phyloP scores from a whole-genome alignment of 2,113 vertebrate genomes.

The Boulengeromyrus knoepffleri region DNA sequence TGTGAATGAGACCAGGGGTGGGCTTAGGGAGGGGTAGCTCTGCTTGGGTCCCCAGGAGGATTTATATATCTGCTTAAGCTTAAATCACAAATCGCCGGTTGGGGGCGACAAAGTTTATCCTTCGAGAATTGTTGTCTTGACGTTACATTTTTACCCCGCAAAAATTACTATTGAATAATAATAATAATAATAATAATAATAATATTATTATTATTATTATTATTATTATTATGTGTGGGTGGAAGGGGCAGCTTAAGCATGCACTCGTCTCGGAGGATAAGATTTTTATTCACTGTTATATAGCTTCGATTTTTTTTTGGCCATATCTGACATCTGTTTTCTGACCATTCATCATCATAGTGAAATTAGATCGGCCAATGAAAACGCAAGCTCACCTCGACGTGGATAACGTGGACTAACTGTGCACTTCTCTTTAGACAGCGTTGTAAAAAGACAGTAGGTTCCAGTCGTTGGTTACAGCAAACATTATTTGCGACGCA shows the following conservation, averaged over 20 bases:
- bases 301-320: not conserved
- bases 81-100: not conserved
- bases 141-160: not conserved
- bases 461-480: not conserved
- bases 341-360: not conserved
- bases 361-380: not conserved
- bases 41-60: not conserved
- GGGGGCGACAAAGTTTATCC: not conserved
- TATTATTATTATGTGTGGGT: too few species aligned
- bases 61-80: not conserved
- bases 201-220: too few species aligned
- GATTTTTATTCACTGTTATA: not conserved
- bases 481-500: not conserved
- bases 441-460: not conserved
- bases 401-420: not conserved
- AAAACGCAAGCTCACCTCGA: not conserved
- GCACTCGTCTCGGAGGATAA: not conserved
- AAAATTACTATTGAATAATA: too few species aligned
- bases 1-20: not conserved
- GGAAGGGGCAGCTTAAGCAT: not conserved
- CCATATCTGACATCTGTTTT: not conserved
- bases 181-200: too few species aligned
- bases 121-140: not conserved
- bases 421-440: not conserved
- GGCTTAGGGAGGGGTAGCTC: too few species aligned